Evolutionary conservation across 2,113 vertebrate genomes (phyloP), one percentile per base, ranked within the genome.

Genomic region (Balaeniceps rex): DNA sequence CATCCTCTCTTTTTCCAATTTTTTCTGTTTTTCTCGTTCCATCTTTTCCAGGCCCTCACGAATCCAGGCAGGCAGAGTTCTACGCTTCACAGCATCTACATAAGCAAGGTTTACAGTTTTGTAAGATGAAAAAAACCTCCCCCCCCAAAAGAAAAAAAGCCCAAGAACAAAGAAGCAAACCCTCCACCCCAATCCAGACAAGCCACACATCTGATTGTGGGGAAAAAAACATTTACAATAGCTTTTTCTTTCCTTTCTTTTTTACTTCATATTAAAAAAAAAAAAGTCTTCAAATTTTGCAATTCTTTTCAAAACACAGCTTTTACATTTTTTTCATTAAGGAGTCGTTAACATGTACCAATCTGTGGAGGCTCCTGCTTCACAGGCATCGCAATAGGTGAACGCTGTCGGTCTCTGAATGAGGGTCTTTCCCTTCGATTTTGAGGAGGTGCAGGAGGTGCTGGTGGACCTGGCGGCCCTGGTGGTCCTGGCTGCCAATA

Each of bases 1-100:
- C 99, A 99, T 99, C 91, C 99, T 98, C 94, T 99, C 99, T 68
- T 98, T 99, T 90, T 99, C 99, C 91, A 99, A 66, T 93, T 99
- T 99, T 97, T 99, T 99, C 97, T 99, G 99, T 85, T 99, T 99
- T 96, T 99, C 99, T 86, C 99, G 97, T 97, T 99, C 99, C 99
- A 99, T 99, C 97, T 99, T 99, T 97, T 99, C 99, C 71, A 99
- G 99, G 49, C 99, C 99, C 95, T 99, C 99, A 52, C 99, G 98
- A 96, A 99, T 99, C 99, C 99, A 99, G n/a, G 99, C 99, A 78
- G 99, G 99, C 79, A 99, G 98, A 31, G 99, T 99, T 93, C 99
- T 98, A 26, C 99, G 98, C 97, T 99, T 99, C 70, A 99, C 99
- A 46, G 99, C 99, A 97, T 99, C 99, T 99, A 95, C 58, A 90